phyloP scores from a whole-genome alignment of 2,797 vertebrate genomes.

The Schizothorax lantsangensis region DNA sequence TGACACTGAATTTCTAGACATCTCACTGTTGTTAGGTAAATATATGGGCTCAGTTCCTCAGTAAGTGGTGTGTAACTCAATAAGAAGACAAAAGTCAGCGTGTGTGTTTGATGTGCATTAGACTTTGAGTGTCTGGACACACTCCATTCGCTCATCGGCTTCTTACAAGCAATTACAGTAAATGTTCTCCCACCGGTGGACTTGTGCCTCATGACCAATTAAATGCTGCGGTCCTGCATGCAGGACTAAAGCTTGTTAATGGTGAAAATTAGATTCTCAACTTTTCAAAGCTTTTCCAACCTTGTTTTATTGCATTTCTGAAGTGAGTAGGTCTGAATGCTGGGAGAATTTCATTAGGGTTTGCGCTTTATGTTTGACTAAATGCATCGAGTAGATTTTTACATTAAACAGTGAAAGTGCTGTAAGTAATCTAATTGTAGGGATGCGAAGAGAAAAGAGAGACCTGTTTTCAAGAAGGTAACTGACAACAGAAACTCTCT shows the following conservation, averaged over 20 bases:
- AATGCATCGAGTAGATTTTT: constrained; percentile 24
- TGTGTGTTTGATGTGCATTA: constrained; percentile 81
- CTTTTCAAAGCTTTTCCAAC: constrained; percentile 39
- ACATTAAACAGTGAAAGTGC: constrained; percentile 43
- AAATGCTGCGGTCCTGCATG: constrained; percentile 26
- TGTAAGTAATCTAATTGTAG: constrained; percentile 17
- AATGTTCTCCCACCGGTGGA: constrained; percentile 46
- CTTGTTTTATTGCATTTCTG: constrained; percentile 37
- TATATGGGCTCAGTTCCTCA: constrained; percentile 70
- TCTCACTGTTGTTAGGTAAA: constrained; percentile 81
- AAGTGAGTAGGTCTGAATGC: constrained; percentile 29
- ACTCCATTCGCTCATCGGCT: constrained; percentile 45
- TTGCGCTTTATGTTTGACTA: constrained; percentile 30
- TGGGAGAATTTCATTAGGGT: constrained; percentile 30
- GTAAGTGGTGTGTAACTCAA: constrained; percentile 82
- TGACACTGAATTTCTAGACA: constrained; percentile 77
- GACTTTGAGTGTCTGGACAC: constrained; percentile 69
- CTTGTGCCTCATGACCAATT: constrained; percentile 48
- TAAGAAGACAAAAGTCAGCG: constrained; percentile 74
- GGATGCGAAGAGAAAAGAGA: background rate
- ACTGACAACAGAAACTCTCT: constrained; percentile 20
- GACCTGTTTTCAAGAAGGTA: constrained; percentile 11
- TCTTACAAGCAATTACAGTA: constrained; percentile 58
- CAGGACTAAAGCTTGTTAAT: constrained; percentile 45
- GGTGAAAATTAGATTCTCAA: constrained; percentile 52